Evolutionary conservation across 2,888 invertebrate species (phyloP).

Genomic region (Tanytarsus gracilentus): DNA sequence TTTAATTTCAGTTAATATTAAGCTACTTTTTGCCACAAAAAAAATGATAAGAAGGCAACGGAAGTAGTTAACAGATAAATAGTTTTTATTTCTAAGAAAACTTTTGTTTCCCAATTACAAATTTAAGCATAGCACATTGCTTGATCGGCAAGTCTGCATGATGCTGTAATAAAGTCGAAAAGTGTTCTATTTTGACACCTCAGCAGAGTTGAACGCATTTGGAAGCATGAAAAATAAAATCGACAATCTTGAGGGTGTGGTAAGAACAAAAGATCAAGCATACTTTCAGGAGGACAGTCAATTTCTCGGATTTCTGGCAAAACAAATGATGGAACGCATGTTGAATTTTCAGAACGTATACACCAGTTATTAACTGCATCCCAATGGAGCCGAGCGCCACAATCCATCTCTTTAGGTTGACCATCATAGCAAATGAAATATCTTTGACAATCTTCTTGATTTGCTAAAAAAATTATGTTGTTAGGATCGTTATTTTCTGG

Average conservation of each 20-base stretch:
- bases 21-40: constrained; percentile 12
- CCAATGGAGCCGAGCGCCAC: constrained; percentile 8
- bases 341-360: constrained; percentile 12
- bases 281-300: constrained; percentile 8
- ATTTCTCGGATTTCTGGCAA: constrained; percentile 19
- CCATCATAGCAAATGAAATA: constrained; percentile 17
- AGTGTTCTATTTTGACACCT: background rate
- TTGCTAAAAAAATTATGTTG: constrained; percentile 7
- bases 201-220: background rate
- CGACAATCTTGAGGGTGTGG: constrained; percentile 18
- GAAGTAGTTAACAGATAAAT: no score
- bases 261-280: background rate
- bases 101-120: no score
- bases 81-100: no score
- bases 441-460: constrained; percentile 17
- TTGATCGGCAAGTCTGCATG: background rate
- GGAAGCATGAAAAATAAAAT: constrained; percentile 17
- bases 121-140: constrained; percentile 1
- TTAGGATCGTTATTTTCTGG: constrained; percentile 1
- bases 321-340: background rate
- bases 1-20: constrained; percentile 2
- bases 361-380: constrained; percentile 8
- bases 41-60: no score
- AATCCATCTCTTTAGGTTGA: background rate
- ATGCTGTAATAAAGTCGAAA: background rate